Base-by-base conservation (phyloP, 2,888 invertebrate genomes). In the Iphiclides podalirius region DNA sequence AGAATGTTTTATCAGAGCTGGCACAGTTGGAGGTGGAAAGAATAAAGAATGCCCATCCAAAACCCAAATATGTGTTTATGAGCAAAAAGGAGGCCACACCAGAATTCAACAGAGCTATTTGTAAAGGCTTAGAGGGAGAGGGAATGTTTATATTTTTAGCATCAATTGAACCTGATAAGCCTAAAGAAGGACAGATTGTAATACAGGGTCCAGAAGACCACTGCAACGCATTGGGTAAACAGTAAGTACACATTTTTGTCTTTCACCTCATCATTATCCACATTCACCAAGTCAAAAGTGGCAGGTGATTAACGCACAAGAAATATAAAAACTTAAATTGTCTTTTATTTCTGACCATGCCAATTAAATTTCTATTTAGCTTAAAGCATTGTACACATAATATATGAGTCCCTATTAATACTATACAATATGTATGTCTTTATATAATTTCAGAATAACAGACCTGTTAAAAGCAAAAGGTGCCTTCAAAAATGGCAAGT, bases 21-120 rank as follows among this genome's bases (percentile, higher is more conserved):
- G 95, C 95, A 1, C 79, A 87, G n/a, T 70, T 85, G n/a, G 94
- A 95, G 74, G 91, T 92, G 0, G 84, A 91, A 1, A 91, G 90
- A 64, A 82, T 94, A 26, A 91, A 90, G 64, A 67, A 61, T 11
- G 52, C 66, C 0, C 55, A 69, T 0, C 86, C 90, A 0, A 70
- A 76, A 46, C 92, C 92, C 0, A 90, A 90, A 63, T 93, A 88
- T 63, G 79, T 90, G 52, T 83, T 84, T 20, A 70, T 93, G 64
- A 92, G 90, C 63, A 91, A 93, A 55, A 94, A 93, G 61, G 95
- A 95, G 66, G 95, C 93, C 0, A 95, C 95, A 58, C 90, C 91
- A 4, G 95, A 95, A 63, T 96, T 94, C 64, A 93, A 94, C 69
- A 91, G 92, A 55, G 89, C 89, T 14, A 89, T 96, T 50, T 83